phyloP scores from a whole-genome alignment of 2,113 vertebrate species.

The Rhea americana region DNA sequence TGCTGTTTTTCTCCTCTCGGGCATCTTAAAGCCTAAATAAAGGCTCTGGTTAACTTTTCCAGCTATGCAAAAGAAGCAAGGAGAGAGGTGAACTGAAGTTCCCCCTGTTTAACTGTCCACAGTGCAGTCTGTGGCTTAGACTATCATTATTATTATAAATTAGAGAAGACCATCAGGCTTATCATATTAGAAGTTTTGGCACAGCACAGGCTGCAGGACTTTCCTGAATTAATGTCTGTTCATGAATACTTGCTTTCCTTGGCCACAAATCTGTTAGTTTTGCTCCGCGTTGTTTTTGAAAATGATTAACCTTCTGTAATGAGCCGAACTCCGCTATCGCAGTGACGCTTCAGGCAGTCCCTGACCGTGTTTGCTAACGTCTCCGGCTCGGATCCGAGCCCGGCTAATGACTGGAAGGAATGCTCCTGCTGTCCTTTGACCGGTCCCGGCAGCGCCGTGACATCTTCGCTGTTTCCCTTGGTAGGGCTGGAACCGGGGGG shows the following conservation, averaged over 20 bases:
- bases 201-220: neutral
- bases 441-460: neutral
- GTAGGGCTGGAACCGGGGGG: accelerated
- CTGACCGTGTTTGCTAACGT: neutral
- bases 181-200: neutral
- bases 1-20: neutral
- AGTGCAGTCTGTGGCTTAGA: neutral
- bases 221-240: slow-evolving; percentile 4
- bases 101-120: neutral
- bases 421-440: neutral
- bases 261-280: neutral
- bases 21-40: neutral
- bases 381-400: neutral
- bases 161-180: neutral
- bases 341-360: neutral
- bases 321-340: neutral
- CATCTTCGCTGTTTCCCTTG: neutral
- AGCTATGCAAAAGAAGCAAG: neutral
- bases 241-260: neutral
- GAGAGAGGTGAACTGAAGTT: neutral
- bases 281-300: neutral
- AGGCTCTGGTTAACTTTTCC: neutral
- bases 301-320: slow-evolving; percentile 5
- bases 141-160: neutral
- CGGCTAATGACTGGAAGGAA: neutral